These are phyloP conservation scores for Neotoma lepida DNA, from an alignment of 2,113 vertebrate genomes.

Conservation along the genomic window DNA sequence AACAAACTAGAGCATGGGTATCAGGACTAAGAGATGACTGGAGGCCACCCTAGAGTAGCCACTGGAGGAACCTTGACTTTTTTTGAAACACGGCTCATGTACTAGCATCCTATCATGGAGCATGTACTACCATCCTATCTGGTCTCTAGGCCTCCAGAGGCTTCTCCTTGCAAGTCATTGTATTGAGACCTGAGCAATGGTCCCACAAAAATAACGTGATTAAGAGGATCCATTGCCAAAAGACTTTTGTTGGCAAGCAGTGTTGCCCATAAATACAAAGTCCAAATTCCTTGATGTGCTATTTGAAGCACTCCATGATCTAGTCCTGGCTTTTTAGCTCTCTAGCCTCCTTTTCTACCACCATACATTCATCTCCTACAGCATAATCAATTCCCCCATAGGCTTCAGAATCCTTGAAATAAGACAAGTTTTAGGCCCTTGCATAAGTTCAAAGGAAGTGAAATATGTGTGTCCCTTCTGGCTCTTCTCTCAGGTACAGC, in stretches of 20 bases:
- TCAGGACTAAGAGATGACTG: neutral
- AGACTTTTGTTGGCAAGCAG: neutral
- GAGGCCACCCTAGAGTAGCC: neutral
- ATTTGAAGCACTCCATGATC: neutral
- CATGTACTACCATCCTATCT: neutral
- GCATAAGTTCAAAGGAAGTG: neutral
- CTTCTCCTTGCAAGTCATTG: neutral
- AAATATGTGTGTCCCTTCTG: neutral
- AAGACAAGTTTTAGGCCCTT: neutral
- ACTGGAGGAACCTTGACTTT: slow-evolving; percentile 46
- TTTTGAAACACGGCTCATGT: neutral
- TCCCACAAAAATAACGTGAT: neutral
- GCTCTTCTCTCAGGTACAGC: neutral
- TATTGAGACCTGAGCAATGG: neutral
- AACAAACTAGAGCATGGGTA: neutral
- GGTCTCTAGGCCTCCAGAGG: neutral
- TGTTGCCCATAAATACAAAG: slow-evolving; percentile 2
- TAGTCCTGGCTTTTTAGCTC: neutral
- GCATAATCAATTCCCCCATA: neutral
- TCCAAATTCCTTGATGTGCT: neutral
- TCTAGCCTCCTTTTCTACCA: neutral
- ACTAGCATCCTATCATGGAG: too few relatives aligned
- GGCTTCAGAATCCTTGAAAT: neutral
- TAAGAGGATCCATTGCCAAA: neutral
- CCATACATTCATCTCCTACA: neutral